Base-by-base conservation (phyloP, 1,140 invertebrate genomes). In the Drosophila murphyi region DNA sequence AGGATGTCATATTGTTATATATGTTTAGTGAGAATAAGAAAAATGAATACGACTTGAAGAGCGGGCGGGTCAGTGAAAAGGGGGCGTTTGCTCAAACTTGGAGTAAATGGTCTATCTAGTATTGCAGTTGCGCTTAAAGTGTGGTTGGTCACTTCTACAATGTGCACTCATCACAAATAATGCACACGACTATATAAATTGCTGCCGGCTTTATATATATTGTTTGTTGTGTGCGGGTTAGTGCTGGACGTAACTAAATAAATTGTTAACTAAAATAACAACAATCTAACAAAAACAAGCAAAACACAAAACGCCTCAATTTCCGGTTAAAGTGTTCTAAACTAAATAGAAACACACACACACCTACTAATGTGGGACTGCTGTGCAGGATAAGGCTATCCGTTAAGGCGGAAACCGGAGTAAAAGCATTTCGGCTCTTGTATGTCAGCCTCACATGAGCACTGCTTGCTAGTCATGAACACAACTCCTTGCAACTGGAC, bases 221-320 rank as follows among this genome's bases (percentile, higher is more conserved):
- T 2, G 20, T 20, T 8, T 12, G 12, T 12, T 12, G 34, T 37
- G 41, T 63, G 62, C 57, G 48, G 64, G 45, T 71, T 34, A 70
- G 65, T 80, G 56, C 57, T 67, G 60, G 76, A 50, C 70, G 64
- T 72, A 85, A 90, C 86, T 90, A 89, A 90, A 89, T 89, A 89
- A 89, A 89, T 89, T 89, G 85, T 89, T 90, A 89, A 89, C 85
- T 81, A 85, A 89, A 89, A 90, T 90, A 89, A 89, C 86, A 89
- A 89, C 86, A 85, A 86, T 76, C 86, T 81, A 89, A 86, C 86
- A 59, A 81, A 90, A 89, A 90, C 86, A 89, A 89, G 85, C 78
- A 90, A 78, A 85, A 89, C 78, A 81, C 86, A 81, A 82, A 91
- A 91, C 89, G 89, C 89, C 85, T 91, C 83, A 91, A 91, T 91